phyloP scores from a whole-genome alignment of 1,140 invertebrate species.

The Drosophila kurseongensis region DNA sequence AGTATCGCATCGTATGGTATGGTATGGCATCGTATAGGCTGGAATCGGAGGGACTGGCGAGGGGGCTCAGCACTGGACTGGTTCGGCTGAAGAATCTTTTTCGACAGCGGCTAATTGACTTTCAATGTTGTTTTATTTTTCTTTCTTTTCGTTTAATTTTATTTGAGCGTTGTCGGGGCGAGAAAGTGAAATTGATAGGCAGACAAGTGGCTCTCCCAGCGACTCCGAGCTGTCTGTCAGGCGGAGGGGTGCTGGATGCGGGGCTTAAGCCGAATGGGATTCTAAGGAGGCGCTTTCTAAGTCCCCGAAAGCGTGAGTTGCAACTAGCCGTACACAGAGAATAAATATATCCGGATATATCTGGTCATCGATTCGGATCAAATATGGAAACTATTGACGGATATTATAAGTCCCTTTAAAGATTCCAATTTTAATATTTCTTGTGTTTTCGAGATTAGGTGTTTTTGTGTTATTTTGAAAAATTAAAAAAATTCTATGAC shows the following conservation, averaged over 20 bases:
- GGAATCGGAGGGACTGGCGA: background rate
- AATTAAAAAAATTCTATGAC: no score
- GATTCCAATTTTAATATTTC: no score
- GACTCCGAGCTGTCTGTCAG: conserved; percentile 10
- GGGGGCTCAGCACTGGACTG: conserved; percentile 9
- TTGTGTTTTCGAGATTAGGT: no score
- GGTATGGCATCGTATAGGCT: no score
- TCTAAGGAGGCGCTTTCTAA: conserved; percentile 70
- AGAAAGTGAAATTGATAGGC: conserved; percentile 79
- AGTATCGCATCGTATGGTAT: conserved; percentile 2
- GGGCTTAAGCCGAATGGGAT: conserved; percentile 24
- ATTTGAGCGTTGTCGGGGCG: conserved; percentile 35
- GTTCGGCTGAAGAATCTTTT: conserved; percentile 63
- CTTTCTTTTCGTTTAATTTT: conserved; percentile 24
- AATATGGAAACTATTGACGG: no score
- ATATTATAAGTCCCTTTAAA: no score
- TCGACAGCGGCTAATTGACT: conserved; percentile 74
- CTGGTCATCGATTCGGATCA: no score
- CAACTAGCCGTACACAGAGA: background rate
- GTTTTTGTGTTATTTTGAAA: no score
- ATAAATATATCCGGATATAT: conserved; percentile 5
- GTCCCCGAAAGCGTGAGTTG: conserved; percentile 41
- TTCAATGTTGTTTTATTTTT: conserved; percentile 68
- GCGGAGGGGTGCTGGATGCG: background rate
- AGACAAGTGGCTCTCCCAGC: conserved; percentile 57